A percentile compares a stretch with the other conserved stretches of the same genome.
Evolutionary conservation across 1,140 invertebrate species (phyloP).

Genomic region (Oppia nitens): DNA sequence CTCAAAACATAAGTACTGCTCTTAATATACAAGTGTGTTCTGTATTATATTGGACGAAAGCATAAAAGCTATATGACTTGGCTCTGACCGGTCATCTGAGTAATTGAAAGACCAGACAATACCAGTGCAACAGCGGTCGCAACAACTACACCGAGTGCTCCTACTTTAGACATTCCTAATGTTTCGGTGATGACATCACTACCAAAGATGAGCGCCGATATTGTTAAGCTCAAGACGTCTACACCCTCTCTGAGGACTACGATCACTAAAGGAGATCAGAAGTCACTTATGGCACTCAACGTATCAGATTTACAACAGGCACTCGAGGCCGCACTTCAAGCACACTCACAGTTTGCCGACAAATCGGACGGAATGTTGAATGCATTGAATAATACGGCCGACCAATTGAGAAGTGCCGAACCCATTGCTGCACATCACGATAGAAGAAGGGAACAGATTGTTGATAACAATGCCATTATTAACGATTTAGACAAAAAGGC

Average conservation of each 20-base stretch:
- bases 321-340: constrained; percentile 73
- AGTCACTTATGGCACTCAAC: constrained; percentile 10
- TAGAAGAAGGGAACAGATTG: constrained; percentile 81
- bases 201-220: background rate
- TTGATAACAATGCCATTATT: constrained; percentile 72
- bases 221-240: background rate
- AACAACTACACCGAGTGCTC: background rate
- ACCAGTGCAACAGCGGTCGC: constrained; percentile 12
- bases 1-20: constrained; percentile 31
- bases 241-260: constrained; percentile 1
- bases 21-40: constrained; percentile 87
- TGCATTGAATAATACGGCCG: constrained; percentile 74
- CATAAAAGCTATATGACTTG: constrained; percentile 72
- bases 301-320: constrained; percentile 59
- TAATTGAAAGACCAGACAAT: constrained; percentile 68
- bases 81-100: constrained; percentile 65
- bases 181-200: background rate
- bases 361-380: constrained; percentile 90
- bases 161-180: background rate
- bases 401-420: constrained; percentile 67
- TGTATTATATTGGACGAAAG: constrained; percentile 75
- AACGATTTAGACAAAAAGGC: constrained; percentile 80
- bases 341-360: constrained; percentile 60
- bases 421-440: constrained; percentile 87
- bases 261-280: constrained; percentile 5